Evolutionary conservation across 2,797 vertebrate species (phyloP), one percentile per base, ranked within the genome.

Genomic region (Phoebastria nigripes): DNA sequence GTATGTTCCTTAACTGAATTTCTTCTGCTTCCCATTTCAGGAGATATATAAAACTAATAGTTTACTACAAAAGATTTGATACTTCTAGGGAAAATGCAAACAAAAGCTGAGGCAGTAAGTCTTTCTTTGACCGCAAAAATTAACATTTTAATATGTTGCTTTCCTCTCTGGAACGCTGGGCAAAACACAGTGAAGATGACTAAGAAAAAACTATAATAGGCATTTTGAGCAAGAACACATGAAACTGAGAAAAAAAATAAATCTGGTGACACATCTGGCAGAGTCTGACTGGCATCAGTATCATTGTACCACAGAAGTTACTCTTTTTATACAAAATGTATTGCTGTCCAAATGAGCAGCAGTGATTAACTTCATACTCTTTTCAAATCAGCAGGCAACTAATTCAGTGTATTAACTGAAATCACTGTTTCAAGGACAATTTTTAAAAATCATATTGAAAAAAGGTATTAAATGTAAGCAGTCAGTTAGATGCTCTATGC

Each of bases 171-270:
- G 29, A 94, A 81, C 7, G 9, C 7, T 35, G 61, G 55, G 25
- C 62, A 79, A 85, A 84, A 47, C 44, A 88, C 18, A 51, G 24
- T 7, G 6, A 86, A 92, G 81, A 91, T 20, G 24, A 83, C 11
- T 14, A 90, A 72, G 22, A 84, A 78, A 85, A 65, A 93, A n/a
- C 35, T 70, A 3, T 9, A 78, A 54, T 58, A 66, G 5, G 15
- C 2, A 14, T 83, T 96, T 92, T 93, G 66, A 96, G 54, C 66
- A 90, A 90, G 76, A 92, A 90, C 70, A 94, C 73, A 84, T 31
- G 44, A 72, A 93, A 58, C 51, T 31, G 69, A 59, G n/a, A 49
- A 70, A 62, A 58, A 65, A 80, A 95, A 82, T 4, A 82, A 90
- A 90, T 87, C 92, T 58, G 0, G 51, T 86, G 88, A 89, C 65